Percentiles rank a stretch among this genome's conserved stretches.
Conservation (phyloP, 2,113 vertebrate species). For the Misgurnus anguillicaudatus region DNA sequence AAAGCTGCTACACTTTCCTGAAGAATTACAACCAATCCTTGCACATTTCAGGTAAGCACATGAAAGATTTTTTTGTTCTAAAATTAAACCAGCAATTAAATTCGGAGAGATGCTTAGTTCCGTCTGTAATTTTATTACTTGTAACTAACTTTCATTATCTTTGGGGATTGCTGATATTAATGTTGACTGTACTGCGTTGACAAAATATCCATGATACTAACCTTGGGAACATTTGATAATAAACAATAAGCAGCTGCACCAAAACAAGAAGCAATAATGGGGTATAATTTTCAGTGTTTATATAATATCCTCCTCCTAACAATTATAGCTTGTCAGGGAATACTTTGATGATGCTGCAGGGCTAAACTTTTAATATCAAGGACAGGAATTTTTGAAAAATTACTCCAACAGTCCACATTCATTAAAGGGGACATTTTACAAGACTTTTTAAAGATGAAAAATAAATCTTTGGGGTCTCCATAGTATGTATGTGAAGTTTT, state of each 20-base stretch:
- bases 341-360: constrained; percentile 27
- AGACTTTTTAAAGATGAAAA: no score
- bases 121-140: background rate
- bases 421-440: no score
- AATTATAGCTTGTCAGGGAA: constrained; percentile 19
- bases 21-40: constrained; percentile 36
- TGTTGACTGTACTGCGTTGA: background rate
- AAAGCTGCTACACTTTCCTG: constrained; percentile 34
- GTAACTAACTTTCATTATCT: background rate
- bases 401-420: no score
- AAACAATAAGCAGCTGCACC: background rate
- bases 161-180: background rate
- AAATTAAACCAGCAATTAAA: constrained; percentile 17
- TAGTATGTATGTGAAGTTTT: no score
- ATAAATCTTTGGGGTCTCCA: no score
- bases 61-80: constrained; percentile 3
- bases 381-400: constrained; percentile 9
- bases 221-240: background rate
- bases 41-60: constrained; percentile 23
- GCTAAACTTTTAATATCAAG: background rate
- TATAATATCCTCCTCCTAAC: background rate
- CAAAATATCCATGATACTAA: constrained; percentile 9
- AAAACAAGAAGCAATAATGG: background rate
- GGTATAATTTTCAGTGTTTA: background rate
- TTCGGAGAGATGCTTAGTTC: background rate